Base-by-base conservation (phyloP, 2,888 invertebrate species). In the Mamestra brassicae region DNA sequence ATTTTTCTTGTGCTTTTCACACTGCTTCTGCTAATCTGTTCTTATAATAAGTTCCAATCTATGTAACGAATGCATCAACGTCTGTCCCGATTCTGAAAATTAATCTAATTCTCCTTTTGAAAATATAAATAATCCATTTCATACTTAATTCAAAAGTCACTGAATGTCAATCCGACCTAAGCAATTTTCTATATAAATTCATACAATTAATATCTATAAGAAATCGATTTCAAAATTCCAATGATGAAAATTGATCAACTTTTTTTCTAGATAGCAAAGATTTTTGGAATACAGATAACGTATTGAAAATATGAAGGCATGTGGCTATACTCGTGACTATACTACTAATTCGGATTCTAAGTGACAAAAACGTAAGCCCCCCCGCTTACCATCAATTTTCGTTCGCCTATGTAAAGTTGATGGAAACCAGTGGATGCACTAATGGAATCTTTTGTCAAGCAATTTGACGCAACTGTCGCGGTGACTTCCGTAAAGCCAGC, bases 391-490 rank as follows among this genome's bases (percentile, higher is more conserved):
- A 61, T 38, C 60, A 66, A 69, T 77, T 78, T 82, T 72, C 42
- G 63, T 74, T 81, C 64, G 69, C 72, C 71, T 78, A 75, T 76
- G 76, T 79, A 76, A 78, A 74, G 36, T 74, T 71, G 74, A 85
- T 85, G 34, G 68, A 74, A 75, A 54, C 62, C 52, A 62, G 54
- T 72, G 13, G 72, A 81, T 64, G 75, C 54, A 66, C 54, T 85
- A 78, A 84, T 82, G 71, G 74, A 75, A 73, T 85, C 74, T 78
- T 65, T 82, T 81, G 52, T 78, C 10, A 63, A 72, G 61, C 68
- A 78, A 81, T 85, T 83, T 72, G 64, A 64, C 69, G 74, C 71
- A 69, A 65, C 62, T 84, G 69, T 72, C 58, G 81, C 76, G 81
- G 72, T 61, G 5, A 26, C 61, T 80, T 79, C 55, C 54, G 60